A percentile compares a stretch with the other conserved stretches of the same genome.
Evolutionary conservation across 1,140 invertebrate species (phyloP).

Genomic region (Drosophila murphyi): DNA sequence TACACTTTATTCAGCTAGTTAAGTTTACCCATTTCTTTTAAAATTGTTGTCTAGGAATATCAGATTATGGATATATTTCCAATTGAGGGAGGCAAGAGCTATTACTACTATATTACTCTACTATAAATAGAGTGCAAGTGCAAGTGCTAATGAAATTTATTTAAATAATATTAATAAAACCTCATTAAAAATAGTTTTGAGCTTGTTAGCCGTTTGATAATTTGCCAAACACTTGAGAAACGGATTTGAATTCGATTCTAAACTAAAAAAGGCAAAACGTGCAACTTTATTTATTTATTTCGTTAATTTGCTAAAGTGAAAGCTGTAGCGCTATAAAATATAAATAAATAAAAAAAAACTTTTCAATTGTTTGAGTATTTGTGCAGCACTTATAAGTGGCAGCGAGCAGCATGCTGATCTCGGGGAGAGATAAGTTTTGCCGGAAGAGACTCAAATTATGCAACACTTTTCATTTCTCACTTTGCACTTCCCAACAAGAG

Average conservation of each 20-base stretch:
- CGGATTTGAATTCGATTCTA: constrained; percentile 2
- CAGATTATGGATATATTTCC: too few relatives aligned
- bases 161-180: constrained; percentile 53
- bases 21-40: too few relatives aligned
- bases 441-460: constrained; percentile 13
- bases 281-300: constrained; percentile 56
- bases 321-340: neutral
- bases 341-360: constrained; percentile 17
- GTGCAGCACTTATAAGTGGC: constrained; percentile 53
- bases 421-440: constrained; percentile 1
- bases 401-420: constrained; percentile 5
- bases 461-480: constrained; percentile 6
- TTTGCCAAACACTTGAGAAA: constrained; percentile 57
- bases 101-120: too few relatives aligned
- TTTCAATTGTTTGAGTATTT: constrained; percentile 44
- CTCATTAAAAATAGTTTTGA: constrained; percentile 17
- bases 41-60: too few relatives aligned
- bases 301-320: constrained; percentile 22
- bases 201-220: constrained; percentile 18
- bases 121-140: too few relatives aligned
- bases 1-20: too few relatives aligned
- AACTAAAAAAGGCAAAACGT: constrained; percentile 15
- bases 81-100: too few relatives aligned
- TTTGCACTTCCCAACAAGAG: neutral
- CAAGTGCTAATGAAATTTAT: constrained; percentile 38